These are phyloP conservation scores for Antigone vipio DNA, from an alignment of 2,113 vertebrate genomes.

Conservation along the genomic window DNA sequence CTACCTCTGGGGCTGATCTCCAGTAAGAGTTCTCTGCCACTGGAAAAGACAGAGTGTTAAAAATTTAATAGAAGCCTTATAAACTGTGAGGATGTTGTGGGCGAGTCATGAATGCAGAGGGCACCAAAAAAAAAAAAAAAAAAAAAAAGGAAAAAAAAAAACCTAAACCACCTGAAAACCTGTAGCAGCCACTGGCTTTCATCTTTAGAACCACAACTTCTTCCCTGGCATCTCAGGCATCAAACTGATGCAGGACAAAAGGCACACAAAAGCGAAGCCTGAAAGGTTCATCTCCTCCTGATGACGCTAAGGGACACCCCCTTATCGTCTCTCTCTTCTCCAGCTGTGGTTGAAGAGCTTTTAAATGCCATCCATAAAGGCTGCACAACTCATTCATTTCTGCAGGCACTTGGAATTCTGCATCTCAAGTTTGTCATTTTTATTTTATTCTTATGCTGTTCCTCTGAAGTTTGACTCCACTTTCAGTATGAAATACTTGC, in stretches of 20 bases:
- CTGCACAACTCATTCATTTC: background rate
- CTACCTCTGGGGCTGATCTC: conserved; percentile 70
- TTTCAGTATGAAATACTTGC: background rate
- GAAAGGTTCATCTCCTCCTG: background rate
- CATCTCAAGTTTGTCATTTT: background rate
- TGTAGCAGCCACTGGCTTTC: background rate
- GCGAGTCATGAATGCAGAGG: conserved; percentile 39
- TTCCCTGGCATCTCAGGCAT: background rate
- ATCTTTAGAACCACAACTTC: background rate
- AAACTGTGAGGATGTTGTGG: conserved; percentile 59
- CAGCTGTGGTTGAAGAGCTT: background rate
- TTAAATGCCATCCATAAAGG: background rate
- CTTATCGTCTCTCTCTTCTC: background rate
- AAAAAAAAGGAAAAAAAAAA: background rate
- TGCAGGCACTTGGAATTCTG: background rate
- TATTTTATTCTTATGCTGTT: background rate
- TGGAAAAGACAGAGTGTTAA: conserved; percentile 66
- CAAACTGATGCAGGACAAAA: conserved; percentile 18
- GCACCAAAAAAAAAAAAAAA: background rate
- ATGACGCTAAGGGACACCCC: background rate
- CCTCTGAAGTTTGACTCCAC: background rate
- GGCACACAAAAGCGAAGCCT: background rate
- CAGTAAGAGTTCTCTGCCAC: conserved; percentile 65
- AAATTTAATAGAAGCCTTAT: conserved; percentile 69
- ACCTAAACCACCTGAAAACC: background rate